Conservation (phyloP, 2,113 vertebrate genomes). For the Pontoporia blainvillei region DNA sequence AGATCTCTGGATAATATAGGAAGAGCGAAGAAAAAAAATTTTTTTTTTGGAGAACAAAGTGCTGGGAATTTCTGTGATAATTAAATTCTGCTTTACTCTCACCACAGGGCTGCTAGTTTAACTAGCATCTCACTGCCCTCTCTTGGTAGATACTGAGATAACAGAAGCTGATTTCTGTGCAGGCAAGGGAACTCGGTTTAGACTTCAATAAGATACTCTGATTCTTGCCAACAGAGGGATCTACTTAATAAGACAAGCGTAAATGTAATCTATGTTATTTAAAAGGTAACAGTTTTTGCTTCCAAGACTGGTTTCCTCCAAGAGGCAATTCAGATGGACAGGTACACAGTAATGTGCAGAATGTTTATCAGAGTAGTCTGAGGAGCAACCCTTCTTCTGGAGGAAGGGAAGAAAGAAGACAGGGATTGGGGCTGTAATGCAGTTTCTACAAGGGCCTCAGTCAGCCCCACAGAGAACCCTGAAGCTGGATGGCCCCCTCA, state of each 20-base stretch:
- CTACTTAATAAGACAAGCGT: neutral
- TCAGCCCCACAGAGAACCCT: neutral
- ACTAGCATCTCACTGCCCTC: slow-evolving; percentile 75
- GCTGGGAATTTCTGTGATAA: neutral
- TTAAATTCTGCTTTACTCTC: neutral
- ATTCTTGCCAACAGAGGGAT: neutral
- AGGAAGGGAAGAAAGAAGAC: neutral
- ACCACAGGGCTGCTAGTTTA: accelerated
- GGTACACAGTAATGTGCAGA: neutral
- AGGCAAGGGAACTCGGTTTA: neutral
- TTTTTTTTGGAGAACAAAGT: neutral
- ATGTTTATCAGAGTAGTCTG: neutral
- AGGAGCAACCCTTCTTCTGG: neutral
- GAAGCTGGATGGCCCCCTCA: neutral
- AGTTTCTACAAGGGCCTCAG: neutral
- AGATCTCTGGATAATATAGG: accelerated
- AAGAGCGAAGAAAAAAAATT: neutral
- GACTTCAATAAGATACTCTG: neutral
- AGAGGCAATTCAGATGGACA: neutral
- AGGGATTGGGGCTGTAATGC: neutral
- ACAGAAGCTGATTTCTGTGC: neutral
- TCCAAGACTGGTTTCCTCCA: neutral
- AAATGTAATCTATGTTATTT: neutral
- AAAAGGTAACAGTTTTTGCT: neutral
- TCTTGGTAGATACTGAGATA: slow-evolving; percentile 55